These are phyloP conservation scores for Panagrolaimus sp. DNA, from an alignment of 1,140 invertebrate genomes.

Conservation along the genomic window DNA sequence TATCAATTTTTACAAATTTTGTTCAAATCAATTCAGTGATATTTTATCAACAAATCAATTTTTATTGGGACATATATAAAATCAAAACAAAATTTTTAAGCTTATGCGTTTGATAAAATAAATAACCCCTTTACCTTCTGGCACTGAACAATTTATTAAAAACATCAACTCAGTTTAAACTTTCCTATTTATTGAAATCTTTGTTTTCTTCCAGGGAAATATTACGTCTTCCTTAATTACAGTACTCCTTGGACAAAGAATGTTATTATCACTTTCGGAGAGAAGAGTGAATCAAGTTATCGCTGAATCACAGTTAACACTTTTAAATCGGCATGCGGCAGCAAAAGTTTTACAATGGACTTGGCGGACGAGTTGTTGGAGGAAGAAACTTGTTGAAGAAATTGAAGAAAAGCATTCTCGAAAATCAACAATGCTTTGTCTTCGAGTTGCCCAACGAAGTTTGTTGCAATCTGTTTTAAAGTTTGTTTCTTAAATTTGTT, in stretches of 20 bases:
- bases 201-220: slow-evolving; percentile 39
- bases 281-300: slow-evolving; percentile 52
- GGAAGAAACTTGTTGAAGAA: slow-evolving; percentile 35
- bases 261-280: slow-evolving; percentile 45
- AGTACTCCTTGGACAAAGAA: slow-evolving; percentile 44
- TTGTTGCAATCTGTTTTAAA: slow-evolving; percentile 41
- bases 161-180: slow-evolving; percentile 7
- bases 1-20: too few species aligned
- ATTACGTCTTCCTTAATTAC: slow-evolving; percentile 52
- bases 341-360: slow-evolving; percentile 50
- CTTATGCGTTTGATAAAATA: too few species aligned
- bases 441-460: slow-evolving; percentile 41
- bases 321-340: slow-evolving; percentile 51
- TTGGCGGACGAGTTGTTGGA: slow-evolving; percentile 46
- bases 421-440: slow-evolving; percentile 31
- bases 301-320: slow-evolving; percentile 47
- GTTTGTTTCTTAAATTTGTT: slow-evolving; percentile 29
- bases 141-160: too few species aligned
- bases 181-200: slow-evolving; percentile 1
- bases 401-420: slow-evolving; percentile 11
- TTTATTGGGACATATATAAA: too few species aligned
- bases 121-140: too few species aligned
- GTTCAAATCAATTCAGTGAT: too few species aligned
- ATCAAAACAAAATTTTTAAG: too few species aligned
- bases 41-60: too few species aligned